Conservation (phyloP, 2,113 vertebrate genomes). For the Trematocara zebra region DNA sequence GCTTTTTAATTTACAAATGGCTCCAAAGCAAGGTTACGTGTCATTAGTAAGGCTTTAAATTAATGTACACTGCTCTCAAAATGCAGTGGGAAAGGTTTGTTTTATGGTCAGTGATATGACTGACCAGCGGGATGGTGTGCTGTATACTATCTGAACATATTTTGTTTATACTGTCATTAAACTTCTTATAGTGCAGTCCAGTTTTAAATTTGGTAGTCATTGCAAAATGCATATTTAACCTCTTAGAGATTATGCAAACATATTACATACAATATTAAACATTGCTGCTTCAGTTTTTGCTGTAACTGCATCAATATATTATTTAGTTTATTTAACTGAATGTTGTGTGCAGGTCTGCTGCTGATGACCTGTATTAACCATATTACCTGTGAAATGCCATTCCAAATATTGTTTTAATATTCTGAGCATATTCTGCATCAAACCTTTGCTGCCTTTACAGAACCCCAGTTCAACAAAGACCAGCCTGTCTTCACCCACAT, state of each 20-base stretch:
- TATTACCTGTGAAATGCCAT: not conserved
- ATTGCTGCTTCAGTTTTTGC: not conserved
- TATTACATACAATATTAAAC: not conserved
- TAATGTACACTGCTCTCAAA: not conserved
- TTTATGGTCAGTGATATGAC: not conserved
- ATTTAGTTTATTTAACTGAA: not conserved
- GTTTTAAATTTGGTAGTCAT: not conserved
- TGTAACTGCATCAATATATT: not conserved
- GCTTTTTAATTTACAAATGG: not conserved
- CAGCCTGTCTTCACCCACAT: constrained; percentile 96
- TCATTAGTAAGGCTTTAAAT: not conserved
- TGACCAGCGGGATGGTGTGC: not conserved
- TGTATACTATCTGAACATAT: not conserved
- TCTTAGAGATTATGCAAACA: not conserved
- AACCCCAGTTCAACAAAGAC: constrained; percentile 97
- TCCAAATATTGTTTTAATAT: not conserved
- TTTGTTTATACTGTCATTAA: not conserved
- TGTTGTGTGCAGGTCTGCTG: not conserved
- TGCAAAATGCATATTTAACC: not conserved
- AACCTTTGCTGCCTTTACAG: constrained; percentile 53
- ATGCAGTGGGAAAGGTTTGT: not conserved
- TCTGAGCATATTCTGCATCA: not conserved
- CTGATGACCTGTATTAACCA: not conserved
- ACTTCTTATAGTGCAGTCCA: not conserved
- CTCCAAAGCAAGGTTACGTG: not conserved